Base-by-base conservation (phyloP, 2,113 vertebrate genomes). In the Glaucidium brasilianum region DNA sequence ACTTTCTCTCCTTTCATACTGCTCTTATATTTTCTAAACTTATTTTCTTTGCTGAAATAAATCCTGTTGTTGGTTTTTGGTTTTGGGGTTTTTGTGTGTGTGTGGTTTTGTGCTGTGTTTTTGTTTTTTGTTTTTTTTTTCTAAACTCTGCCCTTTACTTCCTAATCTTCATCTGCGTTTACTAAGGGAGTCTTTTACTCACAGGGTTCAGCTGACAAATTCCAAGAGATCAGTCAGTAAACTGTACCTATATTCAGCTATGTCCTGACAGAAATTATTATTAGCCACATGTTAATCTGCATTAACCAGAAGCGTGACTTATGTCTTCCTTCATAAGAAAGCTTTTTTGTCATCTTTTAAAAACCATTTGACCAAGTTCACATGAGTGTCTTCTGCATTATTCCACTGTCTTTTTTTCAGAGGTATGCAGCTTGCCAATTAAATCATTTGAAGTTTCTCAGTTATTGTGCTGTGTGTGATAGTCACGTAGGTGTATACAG, bases 401-500 rank as follows among this genome's bases (percentile, higher is more conserved):
- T 60, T 80, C 17, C 2, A 1, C 11, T 62, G 43, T 12, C 23
- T 39, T 53, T 95, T 95, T 94, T 91, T 47, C 64, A 92, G 84
- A 79, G 72, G 23, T 59, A 76, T 63, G 88, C 18, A 91, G 34
- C 66, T 67, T 96, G 45, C 52, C 71, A 96, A 56, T 76, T 96
- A 88, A 96, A 94, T 72, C 3, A 71, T 95, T 95, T 95, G 85
- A 96, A 92, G 77, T 55, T 41, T 18, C 80, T 60, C n/a, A 79
- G 58, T 90, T 92, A 87, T 96, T 96, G 91, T 95, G 79, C 88
- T 21, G 52, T 90, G 34, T 90, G 79, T 87, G 88, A 77, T 90
- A 97, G 77, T 97, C 96, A 87, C 15, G 2, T 94, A 96, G 77
- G 91, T 96, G 50, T 95, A 69, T 68, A 47, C 11, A 92, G 41